Evolutionary conservation across 1,140 invertebrate genomes (phyloP), one percentile per base, ranked within the genome.

Genomic region (Frieseomelitta varia): DNA sequence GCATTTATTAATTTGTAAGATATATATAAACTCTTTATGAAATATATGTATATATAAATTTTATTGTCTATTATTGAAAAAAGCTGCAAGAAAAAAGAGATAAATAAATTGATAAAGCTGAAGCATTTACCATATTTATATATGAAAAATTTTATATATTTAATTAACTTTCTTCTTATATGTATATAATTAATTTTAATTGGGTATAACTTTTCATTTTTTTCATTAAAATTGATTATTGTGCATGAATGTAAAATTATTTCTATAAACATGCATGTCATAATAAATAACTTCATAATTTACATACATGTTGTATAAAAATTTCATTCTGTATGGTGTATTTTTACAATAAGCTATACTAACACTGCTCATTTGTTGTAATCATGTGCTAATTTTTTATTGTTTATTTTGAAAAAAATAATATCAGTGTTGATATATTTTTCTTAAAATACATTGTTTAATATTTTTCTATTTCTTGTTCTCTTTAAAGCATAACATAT

Each of bases 1-100:
- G 17, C 51, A 71, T 79, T 77, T 84, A 51, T 19, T 85, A 51
- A 68, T 78, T 72, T 87, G 53, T 61, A 80, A 39, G 65, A 51
- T 74, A 68, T 47, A 19, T 65, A 58, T 69, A 55, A 79, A 76
- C 58, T 21, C 55, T 34, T 34, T 61, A 78, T 30, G 61, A 73
- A 4, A 63, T 39, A 75, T 17, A 79, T 61, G 21, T 55, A 10
- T 63, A 76, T 61, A 55, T 39, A 78, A 83, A 84, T 63, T 51
- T 30, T 11, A 71, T n/a, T 79, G 55, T 84, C 17, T 71, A 79
- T 79, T 71, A 53, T 3, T 53, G 10, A 53, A 56, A 79, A 78
- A 78, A 12, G 17, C 27, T 72, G 67, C 79, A 84, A 84, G 34
- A 79, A 84, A 71, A 53, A 65, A 27, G 1, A 79, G 19, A 51